Evolutionary conservation across 2,113 vertebrate genomes (phyloP), one percentile per base, ranked within the genome.

Genomic region (Sclerurus mexicanus): DNA sequence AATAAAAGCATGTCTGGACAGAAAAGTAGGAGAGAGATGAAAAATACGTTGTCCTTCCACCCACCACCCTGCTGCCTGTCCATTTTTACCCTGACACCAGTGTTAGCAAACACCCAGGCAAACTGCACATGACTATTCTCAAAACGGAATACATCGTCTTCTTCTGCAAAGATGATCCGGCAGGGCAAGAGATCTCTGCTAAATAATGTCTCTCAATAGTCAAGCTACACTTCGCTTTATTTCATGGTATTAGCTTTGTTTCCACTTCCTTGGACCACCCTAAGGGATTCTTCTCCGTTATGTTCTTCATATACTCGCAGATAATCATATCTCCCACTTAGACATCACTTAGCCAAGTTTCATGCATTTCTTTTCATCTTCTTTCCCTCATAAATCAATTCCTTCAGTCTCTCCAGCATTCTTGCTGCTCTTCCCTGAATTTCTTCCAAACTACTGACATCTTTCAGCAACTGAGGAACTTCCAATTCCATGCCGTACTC

Each of bases 301-400:
- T 78, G 60, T 37, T 89, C 86, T 92, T 93, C 90, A 96, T 95
- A 92, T 79, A 76, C 83, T 90, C 85, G 73, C 47, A 80, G 93
- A 94, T 96, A 96, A 91, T 87, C 62, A 6, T 93, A 92, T 95
- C 96, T 94, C 93, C 86, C 82, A 93, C 95, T 96, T 66, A 83
- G 52, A 87, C 68, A 89, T 69, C 24, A 76, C 87, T 91, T 95
- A 96, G 89, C 78, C 72, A 95, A 96, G 89, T 78, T 79, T 92
- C 78, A 80, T 72, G 44, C 27, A 28, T 76, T 96, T 94, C 93
- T 93, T 97, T 96, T 96, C 87, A 97, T 96, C 95, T 96, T 86
- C 64, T 52, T 90, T 83, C 87, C 42, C 79, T 94, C 88, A 78
- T 84, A 95, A 95, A 96, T 95, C 94, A 96, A 79, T 67, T 50